These are phyloP conservation scores for Steatocranus sp. DNA, from an alignment of 2,797 vertebrate genomes.

Conservation along the genomic window DNA sequence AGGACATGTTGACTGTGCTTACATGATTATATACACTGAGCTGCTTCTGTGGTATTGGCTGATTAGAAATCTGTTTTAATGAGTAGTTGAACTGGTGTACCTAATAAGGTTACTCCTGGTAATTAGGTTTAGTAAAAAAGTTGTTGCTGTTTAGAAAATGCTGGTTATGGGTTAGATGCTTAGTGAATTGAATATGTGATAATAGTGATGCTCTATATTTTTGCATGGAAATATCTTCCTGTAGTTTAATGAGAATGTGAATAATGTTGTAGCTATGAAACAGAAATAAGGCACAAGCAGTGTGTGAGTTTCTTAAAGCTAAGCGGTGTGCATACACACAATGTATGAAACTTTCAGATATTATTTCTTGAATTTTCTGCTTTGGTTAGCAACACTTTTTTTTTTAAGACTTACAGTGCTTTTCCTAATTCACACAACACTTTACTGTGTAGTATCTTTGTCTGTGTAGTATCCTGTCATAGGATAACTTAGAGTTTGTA, in stretches of 20 bases:
- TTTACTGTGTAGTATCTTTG: not conserved
- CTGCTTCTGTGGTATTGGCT: not conserved
- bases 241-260: not conserved
- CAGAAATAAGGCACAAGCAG: not conserved
- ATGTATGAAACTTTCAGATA: not conserved
- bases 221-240: not conserved
- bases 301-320: not conserved
- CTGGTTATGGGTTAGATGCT: not conserved
- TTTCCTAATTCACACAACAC: not conserved
- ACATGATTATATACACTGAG: not conserved
- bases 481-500: not conserved
- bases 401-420: not conserved
- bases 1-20: not conserved
- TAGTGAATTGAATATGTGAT: not conserved
- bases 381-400: not conserved
- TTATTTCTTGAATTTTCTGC: not conserved
- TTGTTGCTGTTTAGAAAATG: not conserved
- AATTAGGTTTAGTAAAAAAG: not conserved
- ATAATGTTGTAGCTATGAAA: not conserved
- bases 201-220: not conserved
- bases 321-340: not conserved
- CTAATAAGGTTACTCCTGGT: not conserved
- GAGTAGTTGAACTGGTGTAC: not conserved
- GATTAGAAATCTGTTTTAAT: not conserved
- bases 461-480: not conserved